phyloP scores from a whole-genome alignment of 2,888 invertebrate genomes.

The Isotomurus palustris region DNA sequence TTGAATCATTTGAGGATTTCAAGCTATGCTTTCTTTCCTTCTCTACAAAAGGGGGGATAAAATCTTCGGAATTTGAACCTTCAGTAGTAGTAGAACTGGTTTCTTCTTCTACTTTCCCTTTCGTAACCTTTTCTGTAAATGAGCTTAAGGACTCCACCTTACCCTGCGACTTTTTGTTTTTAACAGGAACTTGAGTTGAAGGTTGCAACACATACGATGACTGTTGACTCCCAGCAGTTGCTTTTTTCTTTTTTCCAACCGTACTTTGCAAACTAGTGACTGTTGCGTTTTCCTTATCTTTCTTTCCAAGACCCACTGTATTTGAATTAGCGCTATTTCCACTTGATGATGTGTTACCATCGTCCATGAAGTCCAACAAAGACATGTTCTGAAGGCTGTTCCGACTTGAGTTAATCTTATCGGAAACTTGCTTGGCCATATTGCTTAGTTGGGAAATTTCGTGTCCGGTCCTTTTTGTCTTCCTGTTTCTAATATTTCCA shows the following conservation, averaged over 20 bases:
- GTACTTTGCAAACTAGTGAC: background rate
- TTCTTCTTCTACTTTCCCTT: slow-evolving; percentile 57
- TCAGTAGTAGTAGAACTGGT: slow-evolving; percentile 67
- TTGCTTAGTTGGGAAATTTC: slow-evolving; percentile 5
- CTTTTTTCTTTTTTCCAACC: slow-evolving; percentile 5
- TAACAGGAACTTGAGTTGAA: background rate
- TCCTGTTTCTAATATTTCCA: slow-evolving; percentile 2
- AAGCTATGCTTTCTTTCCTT: slow-evolving; percentile 16
- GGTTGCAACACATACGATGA: background rate
- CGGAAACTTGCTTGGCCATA: slow-evolving; percentile 3
- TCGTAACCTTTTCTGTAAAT: slow-evolving; percentile 7
- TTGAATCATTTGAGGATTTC: slow-evolving; percentile 7
- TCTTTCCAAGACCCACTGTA: slow-evolving; percentile 5
- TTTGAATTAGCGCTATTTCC: background rate
- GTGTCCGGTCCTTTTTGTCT: background rate
- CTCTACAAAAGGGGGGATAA: slow-evolving; percentile 35
- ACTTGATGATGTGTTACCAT: background rate
- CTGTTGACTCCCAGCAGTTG: background rate
- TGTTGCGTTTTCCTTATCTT: slow-evolving; percentile 15
- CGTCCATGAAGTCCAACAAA: background rate
- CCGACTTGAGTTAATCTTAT: slow-evolving; percentile 1
- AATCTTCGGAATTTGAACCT: slow-evolving; percentile 61
- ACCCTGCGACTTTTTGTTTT: slow-evolving; percentile 1
- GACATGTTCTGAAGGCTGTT: background rate
- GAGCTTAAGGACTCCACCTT: background rate